phyloP scores from a whole-genome alignment of 2,797 vertebrate species.

The Coendou prehensilis region DNA sequence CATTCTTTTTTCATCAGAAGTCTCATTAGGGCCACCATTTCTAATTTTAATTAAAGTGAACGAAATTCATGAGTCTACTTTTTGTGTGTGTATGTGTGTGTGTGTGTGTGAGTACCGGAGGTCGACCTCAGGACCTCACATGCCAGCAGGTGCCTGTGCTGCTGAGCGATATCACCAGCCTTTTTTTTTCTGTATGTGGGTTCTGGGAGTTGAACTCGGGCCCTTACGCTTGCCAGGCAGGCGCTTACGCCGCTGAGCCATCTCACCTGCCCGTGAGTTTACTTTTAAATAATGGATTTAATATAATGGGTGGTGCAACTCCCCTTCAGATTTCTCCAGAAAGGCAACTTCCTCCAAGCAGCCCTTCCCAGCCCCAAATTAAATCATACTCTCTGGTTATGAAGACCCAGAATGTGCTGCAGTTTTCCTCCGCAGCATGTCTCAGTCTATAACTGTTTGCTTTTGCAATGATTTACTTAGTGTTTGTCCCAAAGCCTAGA shows the following conservation, averaged over 20 bases:
- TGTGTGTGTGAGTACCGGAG: no score
- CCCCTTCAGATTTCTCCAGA: not conserved
- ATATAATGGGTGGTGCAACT: not conserved
- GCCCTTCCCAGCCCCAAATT: not conserved
- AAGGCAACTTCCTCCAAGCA: not conserved
- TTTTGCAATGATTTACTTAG: not conserved
- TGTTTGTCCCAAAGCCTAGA: not conserved
- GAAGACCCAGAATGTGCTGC: not conserved
- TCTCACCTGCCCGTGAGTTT: no score
- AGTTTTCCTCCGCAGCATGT: not conserved
- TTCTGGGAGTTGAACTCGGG: no score
- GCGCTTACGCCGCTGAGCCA: no score
- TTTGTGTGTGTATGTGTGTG: not conserved
- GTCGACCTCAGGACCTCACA: no score
- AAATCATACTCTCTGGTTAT: not conserved
- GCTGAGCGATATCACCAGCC: no score
- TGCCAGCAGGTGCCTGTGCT: no score
- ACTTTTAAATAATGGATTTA: constrained; percentile 34
- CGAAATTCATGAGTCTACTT: constrained; percentile 14
- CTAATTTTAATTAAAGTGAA: constrained; percentile 59
- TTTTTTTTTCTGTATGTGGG: no score
- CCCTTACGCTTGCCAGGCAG: no score
- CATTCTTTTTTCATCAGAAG: constrained; percentile 75
- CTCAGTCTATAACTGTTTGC: not conserved
- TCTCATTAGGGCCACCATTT: constrained; percentile 69